Base-by-base conservation (phyloP, 2,113 vertebrate genomes). In the Bungarus multicinctus region DNA sequence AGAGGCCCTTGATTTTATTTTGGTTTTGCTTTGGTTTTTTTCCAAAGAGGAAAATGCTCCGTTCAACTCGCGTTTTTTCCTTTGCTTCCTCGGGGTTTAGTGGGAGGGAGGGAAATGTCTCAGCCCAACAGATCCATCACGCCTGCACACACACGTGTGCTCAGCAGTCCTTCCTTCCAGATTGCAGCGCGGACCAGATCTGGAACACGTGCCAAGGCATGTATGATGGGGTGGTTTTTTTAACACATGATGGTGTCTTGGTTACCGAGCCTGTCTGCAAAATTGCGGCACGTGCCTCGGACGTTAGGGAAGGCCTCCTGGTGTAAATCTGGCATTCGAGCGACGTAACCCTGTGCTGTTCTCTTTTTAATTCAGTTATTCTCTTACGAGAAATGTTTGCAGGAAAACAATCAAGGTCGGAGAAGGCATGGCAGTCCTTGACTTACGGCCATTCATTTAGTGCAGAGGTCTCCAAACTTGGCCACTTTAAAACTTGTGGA, bases 281-380 rank as follows among this genome's bases (percentile, higher is more conserved):
- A 34, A 14, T 34, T 74, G 5, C 2, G 30, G n/a, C 69, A 34
- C 12, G 30, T 18, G 64, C 30, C 12, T 34, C 30, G 14, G 64
- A 14, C 2, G 14, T 34, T 16, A 74, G 64, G 11, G 11, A 69
- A n/a, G 25, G 25, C 25, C 25, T 30, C 1, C 60, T 64, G 60
- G 12, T n/a, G 30, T 34, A 69, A 34, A 16, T 16, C 30, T 16
- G 14, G 64, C 64, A 14, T 69, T 69, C n/a, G 64, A 16, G 64
- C 4, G 30, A n/a, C 0, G 2, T 4, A 5, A 11, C 12, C 4
- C 2, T 16, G 4, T 5, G 30, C 64, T n/a, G 64, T n/a, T n/a
- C 64, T n/a, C 4, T n/a, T n/a, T 69, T n/a, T 69, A n/a, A n/a
- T 69, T 16, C 30, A 16, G 64, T 6, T 16, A 34, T 16, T 74